phyloP scores from a whole-genome alignment of 2,888 invertebrate genomes.

The Hypena proboscidalis region DNA sequence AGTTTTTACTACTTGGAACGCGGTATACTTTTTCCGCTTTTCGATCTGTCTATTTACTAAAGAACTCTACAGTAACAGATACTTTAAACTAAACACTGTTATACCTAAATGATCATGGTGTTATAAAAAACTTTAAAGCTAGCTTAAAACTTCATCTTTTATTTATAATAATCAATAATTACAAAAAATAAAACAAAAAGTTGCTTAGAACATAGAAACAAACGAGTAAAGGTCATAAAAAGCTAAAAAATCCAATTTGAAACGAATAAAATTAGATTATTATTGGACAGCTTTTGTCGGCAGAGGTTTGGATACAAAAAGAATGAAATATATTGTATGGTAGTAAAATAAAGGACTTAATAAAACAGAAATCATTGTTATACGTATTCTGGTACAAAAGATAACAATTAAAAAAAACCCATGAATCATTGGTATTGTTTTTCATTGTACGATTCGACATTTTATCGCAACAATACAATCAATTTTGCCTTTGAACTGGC shows the following conservation, averaged over 20 bases:
- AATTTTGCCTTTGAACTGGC: too few relatives aligned
- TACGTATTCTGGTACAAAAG: conserved; percentile 10
- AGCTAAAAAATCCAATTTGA: conserved; percentile 26
- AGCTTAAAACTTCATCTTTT: too few relatives aligned
- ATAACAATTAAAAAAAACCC: conserved; percentile 10
- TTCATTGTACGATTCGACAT: neutral
- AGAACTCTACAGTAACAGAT: too few relatives aligned
- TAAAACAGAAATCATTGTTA: conserved; percentile 30
- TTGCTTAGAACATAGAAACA: too few relatives aligned
- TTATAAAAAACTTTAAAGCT: too few relatives aligned
- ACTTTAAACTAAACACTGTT: too few relatives aligned
- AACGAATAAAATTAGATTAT: conserved; percentile 41
- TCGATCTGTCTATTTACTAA: too few relatives aligned
- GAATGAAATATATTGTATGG: conserved; percentile 36
- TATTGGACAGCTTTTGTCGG: conserved; percentile 31
- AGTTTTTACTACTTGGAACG: too few relatives aligned
- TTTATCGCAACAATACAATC: neutral
- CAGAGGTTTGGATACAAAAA: conserved; percentile 37
- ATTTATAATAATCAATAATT: too few relatives aligned
- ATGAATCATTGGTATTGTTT: conserved; percentile 15
- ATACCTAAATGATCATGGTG: too few relatives aligned
- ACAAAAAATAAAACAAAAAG: too few relatives aligned
- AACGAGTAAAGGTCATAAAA: conserved; percentile 11
- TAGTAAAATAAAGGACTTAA: conserved; percentile 34
- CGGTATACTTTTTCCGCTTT: too few relatives aligned